Evolutionary conservation across 2,888 invertebrate species (phyloP), one percentile per base, ranked within the genome.

Genomic region (Pseudanteris insignis): DNA sequence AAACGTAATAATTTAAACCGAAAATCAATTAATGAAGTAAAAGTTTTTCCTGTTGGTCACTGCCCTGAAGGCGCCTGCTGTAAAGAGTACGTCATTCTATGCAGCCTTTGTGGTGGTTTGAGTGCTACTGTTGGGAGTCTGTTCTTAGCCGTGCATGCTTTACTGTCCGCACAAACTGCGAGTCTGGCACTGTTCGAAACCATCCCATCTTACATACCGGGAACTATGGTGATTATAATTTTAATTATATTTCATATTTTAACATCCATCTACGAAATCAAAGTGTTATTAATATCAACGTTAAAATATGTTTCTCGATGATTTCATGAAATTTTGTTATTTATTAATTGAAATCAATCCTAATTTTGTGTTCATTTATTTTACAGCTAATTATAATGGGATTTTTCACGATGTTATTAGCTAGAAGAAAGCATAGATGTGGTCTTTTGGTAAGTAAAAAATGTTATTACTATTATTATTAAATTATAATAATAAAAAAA

Each of bases 161-260:
- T 91, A 65, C 85, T 92, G 55, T 84, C 91, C 13, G 87, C 90
- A 1, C 89, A 91, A 77, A 93, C 92, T 40, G 77, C 79, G 71
- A 70, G 82, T 72, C 72, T 80, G 37, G 75, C 78, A 33, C 74
- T 93, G 74, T 88, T 95, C 80, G 95, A 96, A 83, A 94, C 95
- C 0, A 91, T 96, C 68, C 95, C 95, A n/a, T 93, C 94, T 3
- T 95, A 94, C 75, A 92, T 95, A 69, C 94, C 94, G 26, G 94
- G 94, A 55, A 89, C 91, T 66, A 89, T 94, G 90, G 94, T 94
- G 81, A 86, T 2, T 12, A 36, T n/a, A 18, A 29, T 12, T n/a
- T n/a, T n/a, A n/a, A n/a, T n/a, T 11, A 18, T 28, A 21, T n/a
- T n/a, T n/a, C n/a, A n/a, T n/a, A n/a, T n/a, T n/a, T n/a, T n/a